These are phyloP conservation scores for Latrodectus geometricus DNA, from an alignment of 1,140 invertebrate genomes.

Conservation along the genomic window DNA sequence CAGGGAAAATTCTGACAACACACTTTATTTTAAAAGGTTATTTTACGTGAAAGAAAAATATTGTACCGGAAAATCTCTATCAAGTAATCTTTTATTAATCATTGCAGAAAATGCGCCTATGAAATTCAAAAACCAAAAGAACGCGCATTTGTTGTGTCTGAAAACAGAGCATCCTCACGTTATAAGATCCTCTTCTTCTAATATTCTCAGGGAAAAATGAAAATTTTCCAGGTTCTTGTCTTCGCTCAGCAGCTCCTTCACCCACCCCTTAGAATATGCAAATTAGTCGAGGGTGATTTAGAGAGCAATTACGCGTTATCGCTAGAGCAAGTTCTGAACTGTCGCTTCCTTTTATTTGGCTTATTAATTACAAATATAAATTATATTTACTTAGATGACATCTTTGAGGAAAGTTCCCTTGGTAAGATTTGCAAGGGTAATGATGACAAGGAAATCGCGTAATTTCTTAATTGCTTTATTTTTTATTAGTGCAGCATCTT, in stretches of 20 bases:
- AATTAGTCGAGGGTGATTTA: slow-evolving; percentile 51
- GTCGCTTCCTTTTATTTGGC: slow-evolving; percentile 55
- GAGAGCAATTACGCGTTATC: slow-evolving; percentile 54
- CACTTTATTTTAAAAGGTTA: no score
- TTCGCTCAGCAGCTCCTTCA: neutral
- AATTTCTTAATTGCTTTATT: neutral
- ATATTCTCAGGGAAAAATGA: slow-evolving; percentile 40
- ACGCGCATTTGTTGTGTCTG: slow-evolving; percentile 20
- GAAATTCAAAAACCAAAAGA: slow-evolving; percentile 45
- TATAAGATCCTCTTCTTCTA: slow-evolving; percentile 9
- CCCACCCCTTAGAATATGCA: slow-evolving; percentile 21
- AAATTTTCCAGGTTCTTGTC: slow-evolving; percentile 10
- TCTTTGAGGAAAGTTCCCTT: slow-evolving; percentile 44
- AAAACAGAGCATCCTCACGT: slow-evolving; percentile 17
- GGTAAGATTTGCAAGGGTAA: slow-evolving; percentile 36
- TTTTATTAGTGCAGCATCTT: neutral
- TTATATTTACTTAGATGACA: slow-evolving; percentile 58
- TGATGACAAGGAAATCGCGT: slow-evolving; percentile 16
- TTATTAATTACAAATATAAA: slow-evolving; percentile 59
- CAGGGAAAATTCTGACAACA: no score
- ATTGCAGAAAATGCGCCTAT: slow-evolving; percentile 30
- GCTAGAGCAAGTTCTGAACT: slow-evolving; percentile 45
- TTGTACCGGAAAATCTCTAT: no score
- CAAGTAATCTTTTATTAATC: no score
- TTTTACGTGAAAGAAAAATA: no score